Conservation (phyloP, 2,888 invertebrate genomes). For the Athripsodes cinereus region DNA sequence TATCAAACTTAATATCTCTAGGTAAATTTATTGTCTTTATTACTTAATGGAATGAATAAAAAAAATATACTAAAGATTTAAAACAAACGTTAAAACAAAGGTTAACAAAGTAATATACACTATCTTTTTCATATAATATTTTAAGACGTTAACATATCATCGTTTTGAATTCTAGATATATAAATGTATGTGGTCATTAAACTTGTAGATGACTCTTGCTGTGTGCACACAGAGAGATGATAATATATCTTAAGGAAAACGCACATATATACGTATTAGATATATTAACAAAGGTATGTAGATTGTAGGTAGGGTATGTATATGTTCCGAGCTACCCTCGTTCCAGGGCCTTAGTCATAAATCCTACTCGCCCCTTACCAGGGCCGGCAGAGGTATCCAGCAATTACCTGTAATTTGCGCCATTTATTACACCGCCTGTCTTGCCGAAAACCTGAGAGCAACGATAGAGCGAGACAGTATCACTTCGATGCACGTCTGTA, state of each 20-base stretch:
- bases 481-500: not conserved
- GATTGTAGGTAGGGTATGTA: not conserved
- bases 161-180: too few relatives aligned
- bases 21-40: too few relatives aligned
- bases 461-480: conserved; percentile 11
- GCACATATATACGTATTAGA: not conserved
- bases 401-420: conserved; percentile 26
- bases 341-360: conserved; percentile 14
- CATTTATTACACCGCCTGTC: conserved; percentile 22
- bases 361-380: conserved; percentile 16
- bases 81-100: too few relatives aligned
- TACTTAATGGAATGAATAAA: too few relatives aligned
- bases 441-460: conserved; percentile 14
- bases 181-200: too few relatives aligned
- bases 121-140: too few relatives aligned
- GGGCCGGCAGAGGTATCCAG: conserved; percentile 15
- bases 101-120: too few relatives aligned
- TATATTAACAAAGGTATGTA: not conserved
- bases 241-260: not conserved
- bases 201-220: not conserved
- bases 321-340: not conserved
- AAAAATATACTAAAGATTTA: too few relatives aligned
- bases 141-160: too few relatives aligned
- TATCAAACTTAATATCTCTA: too few relatives aligned
- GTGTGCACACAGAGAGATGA: not conserved